Conservation (phyloP, 2,797 vertebrate genomes). For the Antrozous pallidus region DNA sequence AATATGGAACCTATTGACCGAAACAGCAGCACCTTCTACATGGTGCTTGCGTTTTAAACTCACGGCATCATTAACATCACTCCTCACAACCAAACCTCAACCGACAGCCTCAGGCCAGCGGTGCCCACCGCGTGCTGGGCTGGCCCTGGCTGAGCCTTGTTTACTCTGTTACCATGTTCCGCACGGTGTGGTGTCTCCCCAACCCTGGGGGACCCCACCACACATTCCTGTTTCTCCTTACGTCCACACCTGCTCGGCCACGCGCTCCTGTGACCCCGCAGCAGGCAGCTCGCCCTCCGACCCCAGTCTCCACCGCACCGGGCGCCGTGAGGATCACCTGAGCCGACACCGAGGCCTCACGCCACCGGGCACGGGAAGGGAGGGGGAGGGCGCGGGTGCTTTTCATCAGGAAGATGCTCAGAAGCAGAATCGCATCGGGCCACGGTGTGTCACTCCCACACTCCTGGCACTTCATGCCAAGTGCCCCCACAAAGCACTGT, state of each 20-base stretch:
- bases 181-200: no score
- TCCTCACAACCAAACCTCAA: background rate
- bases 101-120: background rate
- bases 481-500: background rate
- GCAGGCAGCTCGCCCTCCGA: background rate
- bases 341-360: background rate
- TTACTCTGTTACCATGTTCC: no score
- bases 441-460: background rate
- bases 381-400: background rate
- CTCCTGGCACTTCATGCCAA: background rate
- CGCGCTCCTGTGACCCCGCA: background rate
- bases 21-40: background rate
- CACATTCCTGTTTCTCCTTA: background rate
- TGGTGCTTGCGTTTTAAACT: background rate
- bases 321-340: no score
- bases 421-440: background rate
- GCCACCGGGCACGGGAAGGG: background rate
- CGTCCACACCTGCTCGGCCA: background rate
- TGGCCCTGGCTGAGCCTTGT: no score
- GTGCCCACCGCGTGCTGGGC: no score
- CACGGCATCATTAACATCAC: background rate
- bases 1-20: background rate
- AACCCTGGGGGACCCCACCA: background rate
- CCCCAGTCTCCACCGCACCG: background rate
- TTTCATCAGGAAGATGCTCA: background rate